These are phyloP conservation scores for Rhabdomys dilectus DNA, from an alignment of 2,113 vertebrate species.

Conservation along the genomic window DNA sequence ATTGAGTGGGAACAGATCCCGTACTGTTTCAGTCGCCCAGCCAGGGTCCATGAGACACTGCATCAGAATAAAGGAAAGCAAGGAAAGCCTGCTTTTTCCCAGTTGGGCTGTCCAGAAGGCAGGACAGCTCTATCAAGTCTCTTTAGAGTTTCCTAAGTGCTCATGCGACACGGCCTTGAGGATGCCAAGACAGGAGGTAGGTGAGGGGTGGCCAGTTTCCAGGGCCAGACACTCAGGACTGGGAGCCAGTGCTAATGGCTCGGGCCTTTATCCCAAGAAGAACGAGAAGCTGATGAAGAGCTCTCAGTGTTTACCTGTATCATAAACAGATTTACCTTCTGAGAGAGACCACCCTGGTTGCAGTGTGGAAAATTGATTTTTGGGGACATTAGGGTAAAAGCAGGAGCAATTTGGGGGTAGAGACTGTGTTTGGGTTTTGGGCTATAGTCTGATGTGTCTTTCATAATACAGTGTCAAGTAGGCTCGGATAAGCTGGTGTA, in stretches of 20 bases:
- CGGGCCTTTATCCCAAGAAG: neutral
- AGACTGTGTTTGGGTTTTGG: slow-evolving; percentile 24
- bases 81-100: neutral
- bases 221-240: neutral
- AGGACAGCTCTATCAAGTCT: neutral
- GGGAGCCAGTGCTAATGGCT: neutral
- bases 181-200: neutral
- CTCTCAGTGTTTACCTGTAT: slow-evolving; percentile 15
- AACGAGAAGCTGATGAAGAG: neutral
- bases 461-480: neutral
- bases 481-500: neutral
- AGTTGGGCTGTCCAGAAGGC: neutral
- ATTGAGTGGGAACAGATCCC: neutral
- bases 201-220: neutral
- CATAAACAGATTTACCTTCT: slow-evolving; percentile 63
- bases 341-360: slow-evolving; percentile 50
- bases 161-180: neutral
- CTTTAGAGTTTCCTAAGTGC: neutral
- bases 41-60: neutral
- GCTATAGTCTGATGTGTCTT: neutral
- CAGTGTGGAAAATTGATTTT: neutral
- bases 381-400: neutral
- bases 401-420: neutral
- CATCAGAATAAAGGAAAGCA: neutral
- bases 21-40: neutral